Evolutionary conservation across 2,113 vertebrate genomes (phyloP), one percentile per base, ranked within the genome.

Genomic region (Nestor notabilis): DNA sequence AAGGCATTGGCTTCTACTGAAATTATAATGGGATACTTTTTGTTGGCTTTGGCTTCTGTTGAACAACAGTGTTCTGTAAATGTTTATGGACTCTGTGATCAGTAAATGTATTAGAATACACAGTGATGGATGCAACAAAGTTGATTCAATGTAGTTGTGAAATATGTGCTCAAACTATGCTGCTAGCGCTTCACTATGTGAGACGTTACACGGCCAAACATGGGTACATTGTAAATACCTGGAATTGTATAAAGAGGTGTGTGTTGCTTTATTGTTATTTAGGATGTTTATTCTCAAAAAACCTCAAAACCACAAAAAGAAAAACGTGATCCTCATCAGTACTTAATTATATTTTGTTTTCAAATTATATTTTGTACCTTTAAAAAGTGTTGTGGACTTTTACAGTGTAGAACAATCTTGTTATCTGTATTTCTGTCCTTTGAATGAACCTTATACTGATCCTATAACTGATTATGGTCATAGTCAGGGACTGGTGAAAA

Each of bases 201-300:
- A 89, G 72, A 91, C 7, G 3, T 93, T 87, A 88, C 76, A 19
- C 74, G 96, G 82, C 89, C 83, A 92, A 69, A 93, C 31, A n/a
- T 41, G 72, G 95, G 56, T 92, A 84, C 88, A n/a, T 66, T 97
- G 95, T 98, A 98, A 98, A 98, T 97, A 97, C 46, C 87, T 76
- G 79, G 44, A 92, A 93, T 60, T 91, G 76, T 63, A 90, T 75
- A 56, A 94, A 96, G 58, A 79, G 27, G 1, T 84, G 44, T 82
- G 44, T 55, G 24, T 80, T 93, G 60, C 74, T 96, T 96, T 93
- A 68, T 76, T 92, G 71, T 92, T 86, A 68, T 10, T 14, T 95
- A 65, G 13, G 35, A 82, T 64, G 37, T 72, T 92, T 97, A 60
- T 86, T 91, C 71, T 89, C 87, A 10, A 90, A 90, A 96, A 95